These are phyloP conservation scores for Ormyrus nitidulus DNA, from an alignment of 2,888 invertebrate species.

Conservation along the genomic window DNA sequence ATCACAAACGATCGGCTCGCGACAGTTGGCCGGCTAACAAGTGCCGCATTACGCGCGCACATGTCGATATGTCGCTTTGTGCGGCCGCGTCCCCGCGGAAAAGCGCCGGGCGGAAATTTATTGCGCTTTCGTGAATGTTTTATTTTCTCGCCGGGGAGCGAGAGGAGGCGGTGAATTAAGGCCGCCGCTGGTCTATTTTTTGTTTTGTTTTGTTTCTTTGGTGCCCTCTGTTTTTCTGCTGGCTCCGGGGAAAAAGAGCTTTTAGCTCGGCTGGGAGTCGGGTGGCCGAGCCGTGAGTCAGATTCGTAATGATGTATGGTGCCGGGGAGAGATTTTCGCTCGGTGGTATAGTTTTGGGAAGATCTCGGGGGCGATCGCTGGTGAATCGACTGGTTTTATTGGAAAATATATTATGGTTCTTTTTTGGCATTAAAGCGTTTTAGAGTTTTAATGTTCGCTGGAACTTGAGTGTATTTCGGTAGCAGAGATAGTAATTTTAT, in stretches of 20 bases:
- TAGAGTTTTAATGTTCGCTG: too few relatives aligned
- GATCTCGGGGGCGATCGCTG: too few relatives aligned
- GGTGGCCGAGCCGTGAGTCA: not conserved
- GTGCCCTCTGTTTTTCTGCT: not conserved
- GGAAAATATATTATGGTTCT: too few relatives aligned
- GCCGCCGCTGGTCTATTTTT: not conserved
- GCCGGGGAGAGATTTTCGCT: too few relatives aligned
- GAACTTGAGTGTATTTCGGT: too few relatives aligned
- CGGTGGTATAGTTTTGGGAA: too few relatives aligned
- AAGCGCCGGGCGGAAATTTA: slow-evolving; percentile 14
- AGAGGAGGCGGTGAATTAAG: not conserved
- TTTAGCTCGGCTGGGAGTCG: not conserved
- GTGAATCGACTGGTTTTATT: too few relatives aligned
- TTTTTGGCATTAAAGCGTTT: too few relatives aligned
- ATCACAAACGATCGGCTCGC: not conserved
- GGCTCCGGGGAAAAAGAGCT: not conserved
- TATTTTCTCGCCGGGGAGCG: slow-evolving; percentile 5
- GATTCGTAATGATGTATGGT: too few relatives aligned
- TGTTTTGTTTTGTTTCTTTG: not conserved
- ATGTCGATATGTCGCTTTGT: slow-evolving; percentile 3
- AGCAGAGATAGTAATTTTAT: too few relatives aligned
- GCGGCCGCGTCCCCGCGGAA: not conserved
- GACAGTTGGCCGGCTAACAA: slow-evolving; percentile 43
- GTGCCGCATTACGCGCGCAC: slow-evolving; percentile 40
- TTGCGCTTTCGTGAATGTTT: slow-evolving; percentile 37